These are phyloP conservation scores for Vulpes ferrilata DNA, from an alignment of 2,113 vertebrate genomes.

Conservation along the genomic window DNA sequence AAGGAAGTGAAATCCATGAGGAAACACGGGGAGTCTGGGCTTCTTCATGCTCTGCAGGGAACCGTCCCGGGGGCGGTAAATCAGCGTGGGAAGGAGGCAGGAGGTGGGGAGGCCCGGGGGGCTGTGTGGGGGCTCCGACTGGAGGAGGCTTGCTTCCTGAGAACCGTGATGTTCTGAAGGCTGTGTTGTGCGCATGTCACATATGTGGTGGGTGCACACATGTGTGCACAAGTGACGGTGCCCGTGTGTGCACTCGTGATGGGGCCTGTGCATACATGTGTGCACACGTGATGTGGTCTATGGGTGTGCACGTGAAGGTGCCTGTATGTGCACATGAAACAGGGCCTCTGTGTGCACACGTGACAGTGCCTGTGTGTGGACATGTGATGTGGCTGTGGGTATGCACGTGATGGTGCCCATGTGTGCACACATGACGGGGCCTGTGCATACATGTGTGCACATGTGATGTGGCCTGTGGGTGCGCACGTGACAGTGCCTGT, in stretches of 20 bases:
- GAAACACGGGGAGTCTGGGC: constrained; percentile 74
- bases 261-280: not conserved
- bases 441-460: too few relatives aligned
- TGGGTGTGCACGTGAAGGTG: too few relatives aligned
- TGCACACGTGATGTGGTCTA: too few relatives aligned
- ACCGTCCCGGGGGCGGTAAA: constrained; percentile 46
- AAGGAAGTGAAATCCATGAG: constrained; percentile 64
- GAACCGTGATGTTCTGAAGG: fast-evolving
- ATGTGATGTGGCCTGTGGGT: too few relatives aligned
- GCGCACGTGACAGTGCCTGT: too few relatives aligned
- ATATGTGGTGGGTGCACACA: too few relatives aligned
- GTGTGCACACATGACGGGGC: not conserved
- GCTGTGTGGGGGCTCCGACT: fast-evolving
- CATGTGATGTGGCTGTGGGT: too few relatives aligned
- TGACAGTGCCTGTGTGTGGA: too few relatives aligned
- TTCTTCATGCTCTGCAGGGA: constrained; percentile 71
- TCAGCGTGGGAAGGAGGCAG: constrained; percentile 64
- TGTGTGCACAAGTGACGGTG: too few relatives aligned
- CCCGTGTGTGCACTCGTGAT: not conserved
- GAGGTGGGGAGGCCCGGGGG: constrained; percentile 53
- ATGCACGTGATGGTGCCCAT: too few relatives aligned
- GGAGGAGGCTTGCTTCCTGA: constrained; percentile 23
- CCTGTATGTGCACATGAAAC: too few relatives aligned
- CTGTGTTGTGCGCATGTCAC: not conserved
- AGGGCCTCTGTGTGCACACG: not conserved